Evolutionary conservation across 2,888 invertebrate genomes (phyloP).

Genomic region (Ophraella communa): DNA sequence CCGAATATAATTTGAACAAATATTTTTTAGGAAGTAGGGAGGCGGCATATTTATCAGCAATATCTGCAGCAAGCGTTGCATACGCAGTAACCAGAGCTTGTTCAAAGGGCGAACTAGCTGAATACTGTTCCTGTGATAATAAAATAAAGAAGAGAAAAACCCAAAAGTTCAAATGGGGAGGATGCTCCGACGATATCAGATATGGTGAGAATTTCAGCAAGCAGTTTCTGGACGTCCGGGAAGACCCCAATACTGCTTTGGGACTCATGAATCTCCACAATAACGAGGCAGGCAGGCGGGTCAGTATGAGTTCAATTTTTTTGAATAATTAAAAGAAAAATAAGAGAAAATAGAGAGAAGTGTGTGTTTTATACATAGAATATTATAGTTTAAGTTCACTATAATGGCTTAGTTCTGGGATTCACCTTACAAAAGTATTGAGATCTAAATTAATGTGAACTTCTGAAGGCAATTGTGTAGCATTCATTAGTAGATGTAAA

Average conservation of each 20-base stretch:
- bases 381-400: no score
- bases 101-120: conserved; percentile 82
- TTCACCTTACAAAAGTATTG: no score
- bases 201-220: conserved; percentile 86
- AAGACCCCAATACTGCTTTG: conserved; percentile 73
- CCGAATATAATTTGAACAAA: no score
- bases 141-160: conserved; percentile 64
- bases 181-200: conserved; percentile 89
- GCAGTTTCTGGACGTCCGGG: conserved; percentile 84
- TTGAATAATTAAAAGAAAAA: no score
- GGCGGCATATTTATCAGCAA: conserved; percentile 87
- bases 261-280: conserved; percentile 92
- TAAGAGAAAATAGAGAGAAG: no score
- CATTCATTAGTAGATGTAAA: no score
- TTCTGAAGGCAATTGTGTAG: no score
- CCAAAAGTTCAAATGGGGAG: conserved; percentile 90
- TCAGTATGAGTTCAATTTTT: conserved; percentile 55
- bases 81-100: conserved; percentile 88
- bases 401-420: no score
- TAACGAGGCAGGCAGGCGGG: conserved; percentile 89
- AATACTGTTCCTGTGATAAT: conserved; percentile 84
- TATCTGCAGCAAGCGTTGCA: conserved; percentile 88
- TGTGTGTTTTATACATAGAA: no score
- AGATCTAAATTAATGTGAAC: no score
- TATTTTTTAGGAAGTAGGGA: conserved; percentile 77